A percentile compares a stretch with the other conserved stretches of the same genome.
Evolutionary conservation across 2,113 vertebrate species (phyloP).

Genomic region (Platycercus adscitus): DNA sequence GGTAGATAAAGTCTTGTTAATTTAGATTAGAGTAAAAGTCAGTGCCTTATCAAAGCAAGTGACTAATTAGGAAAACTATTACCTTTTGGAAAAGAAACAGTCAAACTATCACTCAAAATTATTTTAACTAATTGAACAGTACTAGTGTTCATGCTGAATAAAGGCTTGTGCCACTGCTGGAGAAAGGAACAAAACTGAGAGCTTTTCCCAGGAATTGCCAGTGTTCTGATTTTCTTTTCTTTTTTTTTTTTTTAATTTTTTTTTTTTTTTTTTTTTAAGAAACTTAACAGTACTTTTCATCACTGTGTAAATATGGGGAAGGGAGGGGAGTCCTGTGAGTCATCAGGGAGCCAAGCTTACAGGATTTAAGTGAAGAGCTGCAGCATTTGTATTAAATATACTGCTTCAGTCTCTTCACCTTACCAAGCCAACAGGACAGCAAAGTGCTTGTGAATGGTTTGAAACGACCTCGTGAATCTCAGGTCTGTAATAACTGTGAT

Average conservation of each 20-base stretch:
- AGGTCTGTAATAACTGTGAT: background rate
- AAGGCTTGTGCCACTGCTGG: background rate
- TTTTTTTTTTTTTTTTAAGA: background rate
- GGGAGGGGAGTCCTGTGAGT: slow-evolving; percentile 53
- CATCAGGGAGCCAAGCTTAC: background rate
- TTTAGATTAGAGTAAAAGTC: slow-evolving; percentile 68
- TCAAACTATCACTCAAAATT: slow-evolving; percentile 36
- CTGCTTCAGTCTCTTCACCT: background rate
- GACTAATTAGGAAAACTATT: slow-evolving; percentile 69
- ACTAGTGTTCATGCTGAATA: background rate
- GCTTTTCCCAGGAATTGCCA: background rate
- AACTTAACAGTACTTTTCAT: slow-evolving; percentile 48
- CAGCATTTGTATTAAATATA: background rate
- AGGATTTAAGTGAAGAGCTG: slow-evolving; percentile 12
- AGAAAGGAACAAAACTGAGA: background rate
- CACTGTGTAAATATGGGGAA: slow-evolving; percentile 23
- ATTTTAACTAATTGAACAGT: slow-evolving; percentile 55
- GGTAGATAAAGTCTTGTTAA: slow-evolving; percentile 71
- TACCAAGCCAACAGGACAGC: background rate
- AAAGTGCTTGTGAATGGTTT: background rate
- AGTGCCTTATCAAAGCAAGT: slow-evolving; percentile 63
- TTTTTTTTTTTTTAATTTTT: background rate
- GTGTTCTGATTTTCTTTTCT: background rate
- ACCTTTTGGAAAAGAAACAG: slow-evolving; percentile 62
- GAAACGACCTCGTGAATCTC: background rate